Percentiles rank a stretch among this genome's conserved stretches.
Evolutionary conservation across 2,113 vertebrate species (phyloP).

Genomic region (Labrus mixtus): DNA sequence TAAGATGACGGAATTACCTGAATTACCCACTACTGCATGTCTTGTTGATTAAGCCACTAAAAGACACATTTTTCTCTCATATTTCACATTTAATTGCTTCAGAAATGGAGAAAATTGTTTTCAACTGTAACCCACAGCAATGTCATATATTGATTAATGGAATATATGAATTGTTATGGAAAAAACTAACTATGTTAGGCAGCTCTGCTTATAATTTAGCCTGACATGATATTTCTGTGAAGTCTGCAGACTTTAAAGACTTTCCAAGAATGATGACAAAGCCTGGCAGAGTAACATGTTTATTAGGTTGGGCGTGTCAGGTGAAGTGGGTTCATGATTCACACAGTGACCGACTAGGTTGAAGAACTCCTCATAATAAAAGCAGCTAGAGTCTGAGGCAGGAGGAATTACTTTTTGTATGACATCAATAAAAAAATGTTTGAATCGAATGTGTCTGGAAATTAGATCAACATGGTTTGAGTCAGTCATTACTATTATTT

Average conservation of each 20-base stretch:
- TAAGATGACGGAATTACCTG: not conserved
- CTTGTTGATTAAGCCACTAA: too few species aligned
- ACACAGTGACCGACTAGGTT: slow-evolving; percentile 8
- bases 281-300: not conserved
- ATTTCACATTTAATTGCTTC: not conserved
- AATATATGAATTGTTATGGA: not conserved
- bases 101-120: too few species aligned
- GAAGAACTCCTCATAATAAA: slow-evolving; percentile 17
- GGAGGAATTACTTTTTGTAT: not conserved
- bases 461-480: slow-evolving; percentile 10
- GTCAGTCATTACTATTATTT: slow-evolving; percentile 29
- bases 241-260: not conserved
- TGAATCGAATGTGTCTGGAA: slow-evolving; percentile 32
- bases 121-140: not conserved
- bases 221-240: slow-evolving; percentile 12
- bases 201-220: not conserved
- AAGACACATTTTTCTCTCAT: too few species aligned
- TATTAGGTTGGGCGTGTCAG: slow-evolving; percentile 1
- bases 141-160: not conserved
- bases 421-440: slow-evolving; percentile 20
- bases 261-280: not conserved
- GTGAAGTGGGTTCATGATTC: slow-evolving; percentile 23
- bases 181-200: not conserved
- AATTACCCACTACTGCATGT: too few species aligned
- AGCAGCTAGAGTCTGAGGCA: slow-evolving; percentile 2